Conservation (phyloP, 2,113 vertebrate species). For the Sciurus niger region DNA sequence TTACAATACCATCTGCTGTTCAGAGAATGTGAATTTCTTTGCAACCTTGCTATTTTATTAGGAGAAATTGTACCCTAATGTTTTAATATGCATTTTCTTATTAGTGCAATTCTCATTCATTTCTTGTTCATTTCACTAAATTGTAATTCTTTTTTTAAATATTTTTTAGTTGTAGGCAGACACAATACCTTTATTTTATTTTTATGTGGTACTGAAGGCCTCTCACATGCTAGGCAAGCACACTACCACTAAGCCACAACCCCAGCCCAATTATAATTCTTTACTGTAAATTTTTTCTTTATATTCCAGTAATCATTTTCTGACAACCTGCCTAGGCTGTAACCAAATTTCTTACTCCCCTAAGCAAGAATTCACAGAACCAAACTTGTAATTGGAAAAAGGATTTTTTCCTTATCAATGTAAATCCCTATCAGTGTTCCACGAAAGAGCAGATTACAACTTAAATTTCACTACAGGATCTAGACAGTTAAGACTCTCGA, state of each 20-base stretch:
- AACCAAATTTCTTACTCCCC: slow-evolving; percentile 5
- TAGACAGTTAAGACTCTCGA: neutral
- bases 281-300: neutral
- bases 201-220: no score
- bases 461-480: neutral
- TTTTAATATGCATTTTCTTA: neutral
- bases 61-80: neutral
- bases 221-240: no score
- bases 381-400: neutral
- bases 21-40: neutral
- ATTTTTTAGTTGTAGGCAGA: no score
- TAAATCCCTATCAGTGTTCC: neutral
- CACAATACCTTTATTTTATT: no score
- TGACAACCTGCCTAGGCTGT: neutral
- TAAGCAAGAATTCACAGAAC: neutral
- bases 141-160: neutral
- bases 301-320: slow-evolving; percentile 42
- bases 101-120: neutral
- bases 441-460: neutral
- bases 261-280: neutral
- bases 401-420: neutral
- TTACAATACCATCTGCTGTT: neutral
- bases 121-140: neutral
- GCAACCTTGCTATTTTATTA: slow-evolving; percentile 18
- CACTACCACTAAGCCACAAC: no score